phyloP scores from a whole-genome alignment of 2,888 invertebrate genomes.

The Mythimna albipuncta region DNA sequence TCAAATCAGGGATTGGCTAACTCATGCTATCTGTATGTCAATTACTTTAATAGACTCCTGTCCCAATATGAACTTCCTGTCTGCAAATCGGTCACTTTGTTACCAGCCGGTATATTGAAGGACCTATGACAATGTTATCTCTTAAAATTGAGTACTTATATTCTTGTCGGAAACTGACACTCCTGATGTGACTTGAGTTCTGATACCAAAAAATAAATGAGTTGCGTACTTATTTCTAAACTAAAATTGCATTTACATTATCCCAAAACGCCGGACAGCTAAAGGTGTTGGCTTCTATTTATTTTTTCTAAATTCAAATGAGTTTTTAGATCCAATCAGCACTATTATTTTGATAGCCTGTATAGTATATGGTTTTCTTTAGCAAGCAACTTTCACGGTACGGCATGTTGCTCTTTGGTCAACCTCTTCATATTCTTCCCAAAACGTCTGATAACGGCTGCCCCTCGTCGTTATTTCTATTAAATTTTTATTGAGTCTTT shows the following conservation, averaged over 20 bases:
- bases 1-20: conserved; percentile 63
- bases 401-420: too few species aligned
- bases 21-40: conserved; percentile 57
- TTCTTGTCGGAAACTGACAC: neutral
- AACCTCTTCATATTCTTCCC: too few species aligned
- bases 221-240: too few species aligned
- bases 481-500: neutral
- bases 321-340: too few species aligned
- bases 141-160: neutral
- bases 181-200: neutral
- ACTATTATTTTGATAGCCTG: too few species aligned
- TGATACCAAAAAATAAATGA: neutral
- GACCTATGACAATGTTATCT: conserved; percentile 1
- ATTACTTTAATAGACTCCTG: conserved; percentile 64
- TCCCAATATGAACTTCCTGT: conserved; percentile 63
- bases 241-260: too few species aligned
- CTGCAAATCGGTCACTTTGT: conserved; percentile 50
- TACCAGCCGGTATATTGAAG: conserved; percentile 16
- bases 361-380: too few species aligned
- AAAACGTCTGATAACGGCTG: too few species aligned
- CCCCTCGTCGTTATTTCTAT: neutral
- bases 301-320: too few species aligned
- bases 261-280: too few species aligned
- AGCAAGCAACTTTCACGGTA: too few species aligned
- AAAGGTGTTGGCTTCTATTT: too few species aligned